Evolutionary conservation across 1,140 invertebrate genomes (phyloP), one percentile per base, ranked within the genome.

Genomic region (Tetraneura akinire): DNA sequence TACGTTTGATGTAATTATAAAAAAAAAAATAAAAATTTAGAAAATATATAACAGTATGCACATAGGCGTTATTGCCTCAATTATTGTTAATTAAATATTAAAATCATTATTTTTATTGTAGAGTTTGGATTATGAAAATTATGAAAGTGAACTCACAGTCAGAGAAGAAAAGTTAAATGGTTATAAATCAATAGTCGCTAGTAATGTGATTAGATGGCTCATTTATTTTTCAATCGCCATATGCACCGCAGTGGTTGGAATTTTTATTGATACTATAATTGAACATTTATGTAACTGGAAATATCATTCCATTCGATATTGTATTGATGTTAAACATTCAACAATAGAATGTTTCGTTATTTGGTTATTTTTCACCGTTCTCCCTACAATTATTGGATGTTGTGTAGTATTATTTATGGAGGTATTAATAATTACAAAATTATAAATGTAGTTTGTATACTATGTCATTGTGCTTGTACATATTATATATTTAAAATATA

Each of bases 211-310:
- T 49, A 88, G 96, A 86, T 99, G 97, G 97, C 88, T 98, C 81
- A 92, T 98, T 66, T 97, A 98, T 84, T 89, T 96, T 81, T 86
- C 97, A 21, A 98, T 98, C 84, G 98, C 97, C 55, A 90, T 98
- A 80, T 88, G 93, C 18, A 98, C 97, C 14, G 97, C 95, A 0
- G 85, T 96, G 0, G 92, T 98, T 80, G 97, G 95, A 1, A 93
- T 92, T 84, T 87, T 90, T 80, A 95, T 99, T 82, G 94, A 98
- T 85, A 93, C 97, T 80, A 88, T 91, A 49, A 96, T 99, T 78
- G 93, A 97, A 86, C 89, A 91, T 85, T 88, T 96, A 81, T 94
- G 94, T 1, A 86, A 88, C 81, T 84, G 92, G 6, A 99, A 99
- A 87, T 98, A 96, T 87, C 87, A 86, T 42, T 88, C 88, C 70